Conservation (phyloP, 1,140 invertebrate genomes). For the Temnothorax longispinosus region DNA sequence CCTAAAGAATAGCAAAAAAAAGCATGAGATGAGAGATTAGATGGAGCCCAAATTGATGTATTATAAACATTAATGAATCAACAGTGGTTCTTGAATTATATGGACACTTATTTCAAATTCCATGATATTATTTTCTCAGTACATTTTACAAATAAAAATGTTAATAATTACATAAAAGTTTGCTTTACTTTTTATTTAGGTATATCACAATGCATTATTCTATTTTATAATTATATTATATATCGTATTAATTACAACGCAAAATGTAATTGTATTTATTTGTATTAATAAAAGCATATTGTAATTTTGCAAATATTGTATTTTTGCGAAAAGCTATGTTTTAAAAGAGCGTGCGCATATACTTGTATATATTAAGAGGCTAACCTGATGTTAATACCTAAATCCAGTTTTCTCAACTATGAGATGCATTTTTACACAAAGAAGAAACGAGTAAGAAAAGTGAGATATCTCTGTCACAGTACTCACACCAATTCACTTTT, state of each 20-base stretch:
- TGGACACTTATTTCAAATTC: not conserved
- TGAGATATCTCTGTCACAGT: not conserved
- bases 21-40: not conserved
- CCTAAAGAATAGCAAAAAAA: not conserved
- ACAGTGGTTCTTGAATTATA: not conserved
- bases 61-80: not conserved
- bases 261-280: not conserved
- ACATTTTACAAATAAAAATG: not conserved
- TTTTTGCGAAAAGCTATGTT: not conserved
- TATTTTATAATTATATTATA: not conserved
- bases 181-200: not conserved
- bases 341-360: not conserved
- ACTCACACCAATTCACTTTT: not conserved
- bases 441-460: not conserved
- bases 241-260: not conserved
- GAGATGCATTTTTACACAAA: conserved; percentile 22
- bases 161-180: not conserved
- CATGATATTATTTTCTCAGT: not conserved
- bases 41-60: not conserved
- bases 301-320: not conserved
- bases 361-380: not conserved
- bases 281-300: not conserved
- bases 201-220: not conserved
- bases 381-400: not conserved
- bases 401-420: conserved; percentile 13